Evolutionary conservation across 2,797 vertebrate species (phyloP).

Genomic region (Parauchenoglanis punctatus): DNA sequence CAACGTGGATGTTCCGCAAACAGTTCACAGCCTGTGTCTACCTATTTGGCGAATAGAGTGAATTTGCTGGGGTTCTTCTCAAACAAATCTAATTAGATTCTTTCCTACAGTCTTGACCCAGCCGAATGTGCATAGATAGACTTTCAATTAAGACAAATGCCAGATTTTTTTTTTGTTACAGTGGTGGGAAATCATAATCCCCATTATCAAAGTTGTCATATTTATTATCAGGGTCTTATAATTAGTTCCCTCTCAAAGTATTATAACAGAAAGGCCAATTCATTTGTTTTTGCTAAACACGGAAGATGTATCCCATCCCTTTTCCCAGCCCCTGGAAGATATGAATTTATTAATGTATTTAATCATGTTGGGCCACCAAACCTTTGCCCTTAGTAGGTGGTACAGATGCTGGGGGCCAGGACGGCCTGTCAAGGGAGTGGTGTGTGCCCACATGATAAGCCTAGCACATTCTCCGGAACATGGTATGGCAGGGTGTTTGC

Average conservation of each 20-base stretch:
- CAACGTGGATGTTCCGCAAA: conserved; percentile 55
- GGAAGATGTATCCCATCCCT: background rate
- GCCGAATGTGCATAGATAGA: background rate
- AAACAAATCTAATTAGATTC: conserved; percentile 66
- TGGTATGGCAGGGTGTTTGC: too few relatives aligned
- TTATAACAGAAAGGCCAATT: background rate
- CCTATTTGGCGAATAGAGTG: conserved; percentile 40
- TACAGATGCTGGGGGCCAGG: too few relatives aligned
- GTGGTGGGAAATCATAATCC: background rate
- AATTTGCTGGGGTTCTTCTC: conserved; percentile 31
- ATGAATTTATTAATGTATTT: too few relatives aligned
- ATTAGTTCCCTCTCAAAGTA: background rate
- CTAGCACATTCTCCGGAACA: too few relatives aligned
- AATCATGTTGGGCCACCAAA: too few relatives aligned
- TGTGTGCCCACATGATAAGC: too few relatives aligned
- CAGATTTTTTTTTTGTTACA: background rate
- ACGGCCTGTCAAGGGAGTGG: too few relatives aligned
- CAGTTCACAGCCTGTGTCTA: conserved; percentile 42
- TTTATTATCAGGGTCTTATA: background rate
- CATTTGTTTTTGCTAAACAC: background rate
- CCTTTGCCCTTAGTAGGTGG: too few relatives aligned
- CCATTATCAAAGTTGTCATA: background rate
- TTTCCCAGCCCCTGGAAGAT: too few relatives aligned
- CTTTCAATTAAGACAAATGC: background rate
- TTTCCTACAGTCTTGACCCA: background rate